These are phyloP conservation scores for Centroberyx gerrardi DNA, from an alignment of 2,797 vertebrate genomes.

Conservation along the genomic window DNA sequence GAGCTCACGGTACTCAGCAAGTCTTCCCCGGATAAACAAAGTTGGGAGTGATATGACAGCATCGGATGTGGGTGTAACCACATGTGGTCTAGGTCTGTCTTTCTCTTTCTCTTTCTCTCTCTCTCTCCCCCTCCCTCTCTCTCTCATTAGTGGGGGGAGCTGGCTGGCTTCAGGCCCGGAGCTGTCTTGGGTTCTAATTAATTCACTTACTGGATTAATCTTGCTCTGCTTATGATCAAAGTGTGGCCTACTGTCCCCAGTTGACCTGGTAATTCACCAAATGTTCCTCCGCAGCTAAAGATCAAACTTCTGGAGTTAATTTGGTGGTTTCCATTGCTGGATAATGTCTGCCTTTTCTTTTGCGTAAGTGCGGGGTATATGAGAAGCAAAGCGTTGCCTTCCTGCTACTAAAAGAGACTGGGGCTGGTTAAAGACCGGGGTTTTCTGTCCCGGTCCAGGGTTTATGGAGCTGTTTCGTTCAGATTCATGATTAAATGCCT, in stretches of 20 bases:
- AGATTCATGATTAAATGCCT: not conserved
- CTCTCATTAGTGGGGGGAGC: conserved; percentile 7
- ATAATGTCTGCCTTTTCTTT: conserved; percentile 32
- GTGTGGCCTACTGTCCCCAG: conserved; percentile 41
- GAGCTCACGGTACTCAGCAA: no score
- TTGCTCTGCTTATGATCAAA: conserved; percentile 56
- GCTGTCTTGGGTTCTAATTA: conserved; percentile 47
- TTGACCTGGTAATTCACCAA: conserved; percentile 42
- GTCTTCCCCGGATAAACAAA: not conserved
- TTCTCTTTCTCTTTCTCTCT: not conserved
- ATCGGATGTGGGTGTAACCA: conserved; percentile 16
- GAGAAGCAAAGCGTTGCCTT: conserved; percentile 7
- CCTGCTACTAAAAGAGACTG: not conserved
- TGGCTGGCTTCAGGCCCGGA: conserved; percentile 46
- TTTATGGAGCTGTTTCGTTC: not conserved
- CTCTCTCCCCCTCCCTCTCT: not conserved
- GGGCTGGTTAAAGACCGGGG: not conserved
- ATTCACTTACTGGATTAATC: conserved; percentile 47
- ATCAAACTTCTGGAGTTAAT: conserved; percentile 58
- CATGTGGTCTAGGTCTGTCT: conserved; percentile 21
- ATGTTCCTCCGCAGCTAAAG: conserved; percentile 32
- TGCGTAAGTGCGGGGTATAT: not conserved
- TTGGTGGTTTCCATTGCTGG: conserved; percentile 51
- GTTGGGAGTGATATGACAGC: not conserved
- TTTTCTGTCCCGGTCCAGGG: conserved; percentile 1